Percentiles rank a stretch among this genome's conserved stretches.
These are phyloP conservation scores for Quiscalus mexicanus DNA, from an alignment of 2,113 vertebrate species.

Conservation along the genomic window DNA sequence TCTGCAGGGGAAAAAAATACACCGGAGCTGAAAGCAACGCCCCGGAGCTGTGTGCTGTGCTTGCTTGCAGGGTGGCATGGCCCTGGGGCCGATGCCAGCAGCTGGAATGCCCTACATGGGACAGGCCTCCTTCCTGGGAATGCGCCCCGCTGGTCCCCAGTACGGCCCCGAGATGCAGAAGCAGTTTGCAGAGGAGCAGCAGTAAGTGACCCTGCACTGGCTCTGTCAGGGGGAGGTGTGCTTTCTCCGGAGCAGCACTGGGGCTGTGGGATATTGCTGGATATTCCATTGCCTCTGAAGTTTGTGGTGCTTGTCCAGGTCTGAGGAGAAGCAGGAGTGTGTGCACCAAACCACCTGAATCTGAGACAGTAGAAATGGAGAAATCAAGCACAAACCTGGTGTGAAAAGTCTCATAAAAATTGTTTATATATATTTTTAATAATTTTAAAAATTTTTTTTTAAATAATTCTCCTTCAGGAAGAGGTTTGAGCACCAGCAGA, in stretches of 20 bases:
- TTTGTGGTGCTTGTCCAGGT: neutral
- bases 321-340: neutral
- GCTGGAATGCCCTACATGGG: conserved; percentile 89
- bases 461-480: conserved; percentile 62
- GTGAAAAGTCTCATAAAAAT: neutral
- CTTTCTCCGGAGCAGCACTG: neutral
- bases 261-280: neutral
- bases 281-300: neutral
- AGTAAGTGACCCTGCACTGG: conserved; percentile 76
- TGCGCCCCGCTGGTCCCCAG: conserved; percentile 86
- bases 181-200: conserved; percentile 96
- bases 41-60: neutral
- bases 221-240: neutral
- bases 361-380: neutral
- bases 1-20: fast-evolving
- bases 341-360: neutral
- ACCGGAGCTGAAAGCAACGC: fast-evolving
- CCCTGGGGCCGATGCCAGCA: conserved; percentile 85
- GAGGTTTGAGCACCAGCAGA: conserved; percentile 95
- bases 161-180: conserved; percentile 93
- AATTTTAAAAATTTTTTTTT: neutral
- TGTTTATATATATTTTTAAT: neutral
- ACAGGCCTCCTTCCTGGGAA: conserved; percentile 89
- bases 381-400: neutral
- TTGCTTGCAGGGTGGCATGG: conserved; percentile 84